Base-by-base conservation (phyloP, 2,797 vertebrate genomes). In the Microcaecilia unicolor region DNA sequence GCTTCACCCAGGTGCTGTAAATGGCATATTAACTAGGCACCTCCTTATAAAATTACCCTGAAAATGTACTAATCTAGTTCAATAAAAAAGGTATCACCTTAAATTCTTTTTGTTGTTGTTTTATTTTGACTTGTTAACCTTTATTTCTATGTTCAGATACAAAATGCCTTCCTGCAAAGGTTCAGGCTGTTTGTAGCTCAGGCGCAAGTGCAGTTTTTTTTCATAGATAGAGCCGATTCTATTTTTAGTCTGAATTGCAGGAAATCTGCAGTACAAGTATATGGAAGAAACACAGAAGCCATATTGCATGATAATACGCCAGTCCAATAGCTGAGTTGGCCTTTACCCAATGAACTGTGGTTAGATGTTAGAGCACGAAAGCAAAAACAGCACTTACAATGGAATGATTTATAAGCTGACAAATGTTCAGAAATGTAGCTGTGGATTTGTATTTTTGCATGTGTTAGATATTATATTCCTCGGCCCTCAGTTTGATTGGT, bases 181-280 rank as follows among this genome's bases (percentile, higher is more conserved):
- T 41, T 32, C n/a, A 30, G 36, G 32, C 25, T 41, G 36, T 44
- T n/a, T 75, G 44, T 19, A 44, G 44, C 46, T 78, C 71, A 67
- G 67, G 76, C 84, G 84, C 70, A 78, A 88, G 86, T 63, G 65
- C 77, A 75, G 81, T 83, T 81, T 83, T 83, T 81, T 74, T 81
- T 87, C n/a, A n/a, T n/a, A n/a, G n/a, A 75, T 82, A 83, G 84
- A 83, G 81, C 71, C 50, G 65, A 67, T 59, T 81, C 85, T 94
- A 93, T 93, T 94, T 95, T 87, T 87, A 89, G 83, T 69, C 55
- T 86, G 82, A 87, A 89, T 84, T 76, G 77, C 76, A 87, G 89
- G 85, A 91, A 89, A 79, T 81, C 76, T 74, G 70, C 61, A 37
- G 76, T 80, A 79, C 81, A 85, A 77, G 82, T 83, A 85, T 83